Evolutionary conservation across 2,113 vertebrate species (phyloP), one percentile per base, ranked within the genome.

Genomic region (Chiloscyllium plagiosum): DNA sequence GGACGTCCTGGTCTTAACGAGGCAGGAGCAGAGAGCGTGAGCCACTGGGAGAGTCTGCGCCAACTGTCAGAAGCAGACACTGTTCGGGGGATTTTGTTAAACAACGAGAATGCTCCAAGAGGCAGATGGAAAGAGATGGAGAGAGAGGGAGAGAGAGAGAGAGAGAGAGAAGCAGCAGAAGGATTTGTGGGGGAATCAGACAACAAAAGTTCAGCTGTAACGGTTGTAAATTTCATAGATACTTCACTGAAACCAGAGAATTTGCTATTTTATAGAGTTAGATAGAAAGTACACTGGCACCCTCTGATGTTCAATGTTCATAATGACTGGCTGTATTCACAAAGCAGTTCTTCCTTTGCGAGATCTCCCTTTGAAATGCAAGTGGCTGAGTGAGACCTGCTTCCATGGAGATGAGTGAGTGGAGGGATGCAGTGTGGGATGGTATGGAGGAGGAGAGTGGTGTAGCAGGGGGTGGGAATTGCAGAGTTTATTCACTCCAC

Each of bases 1-100:
- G 68, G 37, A 95, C 94, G 24, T 95, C 94, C 94, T 95, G 94
- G 94, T 95, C 94, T 26, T 95, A 95, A 52, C 42, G 47, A 95
- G 47, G 8, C 94, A 47, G 68, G 24, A 29, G 68, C 94, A 29
- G 94, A 52, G 29, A 95, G 26, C 68, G 6, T 42, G 94, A 24
- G 68, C 5, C 94, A 68, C 24, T 3, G 68, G 6, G 22, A 72
- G 0, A 13, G 68, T 95, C 94, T 72, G 42, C 94, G 76, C 94
- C 68, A 52, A 95, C 68, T 22, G 69, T 19, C 68, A 47, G 33
- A 72, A 95, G 66, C 68, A 95, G 94, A 47, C 94, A 52, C 47
- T 42, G 69, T 33, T 50, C 69, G 69, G 47, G 94, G 69, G 70
- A 61, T 61, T 72, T 95, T 95, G 68, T 72, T 69, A 61, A 72